Conservation (phyloP, 1,140 invertebrate species). For the Cotesia glomerata region DNA sequence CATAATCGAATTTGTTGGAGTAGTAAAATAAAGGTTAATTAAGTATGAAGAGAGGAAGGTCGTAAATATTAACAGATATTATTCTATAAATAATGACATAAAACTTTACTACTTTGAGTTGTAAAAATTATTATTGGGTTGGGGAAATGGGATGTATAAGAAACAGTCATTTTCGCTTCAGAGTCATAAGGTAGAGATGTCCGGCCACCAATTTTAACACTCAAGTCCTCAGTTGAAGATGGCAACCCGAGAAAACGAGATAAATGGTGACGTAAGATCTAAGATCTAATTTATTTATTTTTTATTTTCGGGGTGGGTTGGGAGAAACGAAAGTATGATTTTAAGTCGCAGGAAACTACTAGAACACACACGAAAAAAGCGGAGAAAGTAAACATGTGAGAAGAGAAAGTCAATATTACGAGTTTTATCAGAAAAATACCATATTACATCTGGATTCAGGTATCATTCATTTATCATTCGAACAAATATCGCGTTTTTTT, state of each 20-base stretch:
- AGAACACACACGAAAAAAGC: neutral
- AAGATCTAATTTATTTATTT: slow-evolving; percentile 13
- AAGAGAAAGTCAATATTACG: neutral
- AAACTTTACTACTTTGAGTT: too few relatives aligned
- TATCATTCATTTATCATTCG: slow-evolving; percentile 5
- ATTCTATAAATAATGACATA: too few relatives aligned
- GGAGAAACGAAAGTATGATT: slow-evolving; percentile 24
- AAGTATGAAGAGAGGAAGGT: neutral
- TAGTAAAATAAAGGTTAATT: neutral
- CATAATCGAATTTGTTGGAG: neutral
- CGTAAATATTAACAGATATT: neutral
- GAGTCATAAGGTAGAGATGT: slow-evolving; percentile 14
- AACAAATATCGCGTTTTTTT: slow-evolving; percentile 6
- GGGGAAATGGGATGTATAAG: slow-evolving; percentile 14
- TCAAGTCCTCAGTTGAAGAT: neutral
- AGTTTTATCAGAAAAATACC: neutral
- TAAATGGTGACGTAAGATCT: neutral
- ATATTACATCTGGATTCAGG: slow-evolving; percentile 10
- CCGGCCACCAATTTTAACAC: neutral
- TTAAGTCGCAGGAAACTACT: slow-evolving; percentile 28
- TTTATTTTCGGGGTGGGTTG: neutral
- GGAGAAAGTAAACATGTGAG: neutral
- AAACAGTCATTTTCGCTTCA: slow-evolving; percentile 37
- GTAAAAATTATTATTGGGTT: neutral
- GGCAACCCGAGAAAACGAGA: neutral